A percentile compares a stretch with the other conserved stretches of the same genome.
Conservation (phyloP, 2,888 invertebrate genomes). For the Lissocephala sabroskyi region DNA sequence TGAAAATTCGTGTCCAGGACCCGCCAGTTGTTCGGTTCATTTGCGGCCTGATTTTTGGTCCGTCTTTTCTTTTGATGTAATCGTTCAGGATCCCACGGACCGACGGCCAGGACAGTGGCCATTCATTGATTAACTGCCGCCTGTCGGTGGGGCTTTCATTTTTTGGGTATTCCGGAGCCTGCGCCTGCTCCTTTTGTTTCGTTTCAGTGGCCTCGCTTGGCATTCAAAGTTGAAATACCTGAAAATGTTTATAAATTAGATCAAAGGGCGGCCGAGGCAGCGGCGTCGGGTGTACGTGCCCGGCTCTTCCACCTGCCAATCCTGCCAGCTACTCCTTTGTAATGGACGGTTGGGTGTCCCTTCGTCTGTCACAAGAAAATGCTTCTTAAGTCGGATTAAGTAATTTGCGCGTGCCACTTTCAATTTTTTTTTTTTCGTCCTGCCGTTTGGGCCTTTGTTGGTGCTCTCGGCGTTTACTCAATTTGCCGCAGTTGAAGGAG, state of each 20-base stretch:
- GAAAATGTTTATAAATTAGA: conserved; percentile 61
- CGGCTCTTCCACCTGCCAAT: neutral
- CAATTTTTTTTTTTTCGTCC: conserved; percentile 25
- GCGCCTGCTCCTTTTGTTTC: conserved; percentile 12
- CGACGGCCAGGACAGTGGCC: conserved; percentile 10
- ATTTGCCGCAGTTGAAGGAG: neutral
- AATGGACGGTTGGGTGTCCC: no score
- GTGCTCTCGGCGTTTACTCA: no score
- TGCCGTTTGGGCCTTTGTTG: no score
- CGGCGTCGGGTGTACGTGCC: conserved; percentile 40
- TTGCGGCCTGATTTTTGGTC: no score
- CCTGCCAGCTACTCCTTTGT: neutral
- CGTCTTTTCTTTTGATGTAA: conserved; percentile 49
- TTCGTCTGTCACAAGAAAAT: conserved; percentile 25
- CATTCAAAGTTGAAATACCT: conserved; percentile 58
- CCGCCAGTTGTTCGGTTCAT: no score
- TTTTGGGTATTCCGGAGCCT: neutral
- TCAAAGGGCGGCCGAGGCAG: conserved; percentile 47
- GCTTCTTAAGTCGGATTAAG: conserved; percentile 55
- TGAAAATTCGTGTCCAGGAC: no score
- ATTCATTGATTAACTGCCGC: conserved; percentile 53
- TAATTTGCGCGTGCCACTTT: conserved; percentile 56
- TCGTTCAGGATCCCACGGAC: conserved; percentile 10
- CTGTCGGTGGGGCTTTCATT: conserved; percentile 8
- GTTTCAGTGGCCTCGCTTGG: conserved; percentile 37